Conservation (phyloP, 2,888 invertebrate species). For the Adineta ricciae region DNA sequence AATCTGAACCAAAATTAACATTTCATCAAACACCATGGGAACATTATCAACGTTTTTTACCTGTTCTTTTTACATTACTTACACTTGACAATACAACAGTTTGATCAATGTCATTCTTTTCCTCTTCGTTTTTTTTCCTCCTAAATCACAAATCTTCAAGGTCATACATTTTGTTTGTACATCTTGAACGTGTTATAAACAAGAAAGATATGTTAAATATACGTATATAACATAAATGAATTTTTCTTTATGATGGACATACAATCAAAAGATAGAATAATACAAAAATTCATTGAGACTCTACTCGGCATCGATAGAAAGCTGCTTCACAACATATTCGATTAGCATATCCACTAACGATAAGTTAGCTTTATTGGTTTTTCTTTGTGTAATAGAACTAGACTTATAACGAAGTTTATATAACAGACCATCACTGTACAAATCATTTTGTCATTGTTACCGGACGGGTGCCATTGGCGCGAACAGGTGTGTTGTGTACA, state of each 20-base stretch:
- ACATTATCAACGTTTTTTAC: conserved; percentile 23
- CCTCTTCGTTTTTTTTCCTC: no score
- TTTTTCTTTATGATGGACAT: no score
- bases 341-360: no score
- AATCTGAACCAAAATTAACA: conserved; percentile 20
- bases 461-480: background rate
- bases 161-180: background rate
- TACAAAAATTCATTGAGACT: no score
- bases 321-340: no score
- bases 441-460: background rate
- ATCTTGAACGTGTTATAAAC: background rate
- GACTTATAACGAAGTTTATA: background rate
- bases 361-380: no score
- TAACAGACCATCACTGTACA: background rate
- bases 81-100: conserved; percentile 18
- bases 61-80: conserved; percentile 15
- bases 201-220: background rate
- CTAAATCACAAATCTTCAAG: background rate
- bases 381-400: background rate
- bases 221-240: no score
- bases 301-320: no score
- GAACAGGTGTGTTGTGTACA: background rate
- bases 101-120: background rate
- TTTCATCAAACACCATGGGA: conserved; percentile 4
- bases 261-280: no score